A percentile compares a stretch with the other conserved stretches of the same genome.
Conservation (phyloP, 64 coral and sea anemone genomes). For the Actinia tenebrosa region DNA sequence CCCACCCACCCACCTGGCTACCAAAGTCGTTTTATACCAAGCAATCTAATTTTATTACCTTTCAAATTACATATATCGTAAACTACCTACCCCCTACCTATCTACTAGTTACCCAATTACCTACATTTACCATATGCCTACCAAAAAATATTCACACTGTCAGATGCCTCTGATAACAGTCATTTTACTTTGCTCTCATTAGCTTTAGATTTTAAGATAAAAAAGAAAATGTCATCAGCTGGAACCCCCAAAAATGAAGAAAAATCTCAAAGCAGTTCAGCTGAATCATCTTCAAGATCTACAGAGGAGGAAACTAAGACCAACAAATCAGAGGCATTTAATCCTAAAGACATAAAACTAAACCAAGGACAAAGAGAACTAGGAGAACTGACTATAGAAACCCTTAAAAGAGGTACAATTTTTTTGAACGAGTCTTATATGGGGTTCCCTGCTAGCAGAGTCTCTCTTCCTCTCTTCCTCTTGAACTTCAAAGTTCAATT, state of each 20-base stretch:
- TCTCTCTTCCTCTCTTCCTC: no score
- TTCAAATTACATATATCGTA: no score
- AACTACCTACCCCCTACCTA: not conserved
- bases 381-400: not conserved
- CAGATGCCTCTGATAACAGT: no score
- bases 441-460: no score
- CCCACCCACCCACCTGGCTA: no score
- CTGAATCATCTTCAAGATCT: not conserved
- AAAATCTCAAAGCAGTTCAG: not conserved
- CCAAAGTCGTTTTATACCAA: no score
- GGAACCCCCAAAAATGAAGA: not conserved
- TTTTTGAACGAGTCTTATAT: no score
- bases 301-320: not conserved
- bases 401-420: not conserved
- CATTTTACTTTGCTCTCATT: not conserved
- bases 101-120: not conserved
- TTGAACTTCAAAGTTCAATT: no score
- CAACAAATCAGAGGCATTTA: not conserved
- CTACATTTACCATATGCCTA: no score
- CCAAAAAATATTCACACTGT: no score
- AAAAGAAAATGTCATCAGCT: constrained; percentile 37
- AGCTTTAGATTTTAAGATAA: constrained; percentile 43
- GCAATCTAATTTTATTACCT: no score
- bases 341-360: constrained; percentile 44
- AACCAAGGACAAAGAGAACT: constrained; percentile 24